These are phyloP conservation scores for Xanthorhoe designata DNA, from an alignment of 2,888 invertebrate species.

Conservation along the genomic window DNA sequence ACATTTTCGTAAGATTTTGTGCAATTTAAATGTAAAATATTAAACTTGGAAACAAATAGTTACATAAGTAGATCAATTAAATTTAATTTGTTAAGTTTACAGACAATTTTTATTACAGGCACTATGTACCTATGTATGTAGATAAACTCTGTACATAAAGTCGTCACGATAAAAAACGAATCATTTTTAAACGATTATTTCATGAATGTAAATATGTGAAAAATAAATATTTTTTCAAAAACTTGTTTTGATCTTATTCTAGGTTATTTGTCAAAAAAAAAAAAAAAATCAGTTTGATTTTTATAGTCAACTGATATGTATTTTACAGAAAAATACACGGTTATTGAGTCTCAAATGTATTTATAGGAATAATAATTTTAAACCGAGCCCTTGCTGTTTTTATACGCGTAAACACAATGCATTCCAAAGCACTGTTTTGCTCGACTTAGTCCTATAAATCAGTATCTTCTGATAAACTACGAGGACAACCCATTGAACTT, in stretches of 20 bases:
- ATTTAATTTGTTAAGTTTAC: conserved; percentile 28
- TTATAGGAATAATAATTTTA: background rate
- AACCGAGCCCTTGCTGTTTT: background rate
- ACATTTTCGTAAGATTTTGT: conserved; percentile 34
- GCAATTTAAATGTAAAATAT: conserved; percentile 29
- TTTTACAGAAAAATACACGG: no score
- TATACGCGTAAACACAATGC: background rate
- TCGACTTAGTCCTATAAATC: conserved; percentile 8
- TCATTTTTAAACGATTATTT: conserved; percentile 27
- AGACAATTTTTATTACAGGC: conserved; percentile 22
- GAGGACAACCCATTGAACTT: conserved; percentile 5
- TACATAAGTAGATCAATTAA: conserved; percentile 10
- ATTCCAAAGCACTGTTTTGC: background rate
- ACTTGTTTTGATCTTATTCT: conserved; percentile 26
- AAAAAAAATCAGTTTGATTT: no score
- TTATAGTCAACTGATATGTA: background rate
- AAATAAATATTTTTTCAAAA: conserved; percentile 79
- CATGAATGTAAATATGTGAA: conserved; percentile 74
- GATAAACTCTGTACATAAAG: conserved; percentile 4
- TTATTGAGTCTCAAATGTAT: no score
- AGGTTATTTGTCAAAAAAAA: background rate
- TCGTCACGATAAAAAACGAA: conserved; percentile 14
- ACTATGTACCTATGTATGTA: conserved; percentile 17
- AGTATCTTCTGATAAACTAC: conserved; percentile 1
- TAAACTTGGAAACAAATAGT: conserved; percentile 23